Conservation (phyloP, 2,888 invertebrate species). For the Creontiades dilutus region DNA sequence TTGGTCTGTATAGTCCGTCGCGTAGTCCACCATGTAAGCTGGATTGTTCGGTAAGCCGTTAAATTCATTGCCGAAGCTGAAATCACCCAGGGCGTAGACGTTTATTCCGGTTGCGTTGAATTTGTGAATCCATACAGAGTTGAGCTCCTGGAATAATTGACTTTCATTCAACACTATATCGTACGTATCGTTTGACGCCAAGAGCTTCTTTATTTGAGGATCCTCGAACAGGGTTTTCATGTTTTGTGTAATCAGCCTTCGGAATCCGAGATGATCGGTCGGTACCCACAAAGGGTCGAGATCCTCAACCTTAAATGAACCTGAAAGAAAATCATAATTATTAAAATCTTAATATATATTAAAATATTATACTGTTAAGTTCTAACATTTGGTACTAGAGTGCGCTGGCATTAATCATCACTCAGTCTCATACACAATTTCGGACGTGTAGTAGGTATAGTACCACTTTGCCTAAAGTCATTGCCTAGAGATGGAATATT, state of each 20-base stretch:
- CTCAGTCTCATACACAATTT: too few relatives aligned
- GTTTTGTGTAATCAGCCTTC: background rate
- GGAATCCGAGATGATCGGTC: background rate
- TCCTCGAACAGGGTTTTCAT: background rate
- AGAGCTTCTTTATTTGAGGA: background rate
- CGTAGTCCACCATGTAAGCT: conserved; percentile 60
- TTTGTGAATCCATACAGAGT: conserved; percentile 3
- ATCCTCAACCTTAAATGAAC: background rate
- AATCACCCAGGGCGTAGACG: background rate
- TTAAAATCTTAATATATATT: too few relatives aligned
- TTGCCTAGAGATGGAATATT: too few relatives aligned
- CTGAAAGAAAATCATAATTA: background rate
- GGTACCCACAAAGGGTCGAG: background rate
- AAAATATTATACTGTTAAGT: too few relatives aligned
- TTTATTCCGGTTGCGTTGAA: background rate
- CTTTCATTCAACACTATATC: background rate
- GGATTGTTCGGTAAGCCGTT: conserved; percentile 61
- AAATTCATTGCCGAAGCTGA: background rate
- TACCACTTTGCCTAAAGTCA: too few relatives aligned
- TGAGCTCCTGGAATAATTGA: background rate
- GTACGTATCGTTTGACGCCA: conserved; percentile 14
- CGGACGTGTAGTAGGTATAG: too few relatives aligned
- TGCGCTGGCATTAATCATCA: too few relatives aligned
- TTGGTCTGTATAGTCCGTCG: conserved; percentile 12
- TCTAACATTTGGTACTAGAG: too few relatives aligned